Evolutionary conservation across 1,140 invertebrate genomes (phyloP), one percentile per base, ranked within the genome.

Genomic region (Procambarus virginalis): DNA sequence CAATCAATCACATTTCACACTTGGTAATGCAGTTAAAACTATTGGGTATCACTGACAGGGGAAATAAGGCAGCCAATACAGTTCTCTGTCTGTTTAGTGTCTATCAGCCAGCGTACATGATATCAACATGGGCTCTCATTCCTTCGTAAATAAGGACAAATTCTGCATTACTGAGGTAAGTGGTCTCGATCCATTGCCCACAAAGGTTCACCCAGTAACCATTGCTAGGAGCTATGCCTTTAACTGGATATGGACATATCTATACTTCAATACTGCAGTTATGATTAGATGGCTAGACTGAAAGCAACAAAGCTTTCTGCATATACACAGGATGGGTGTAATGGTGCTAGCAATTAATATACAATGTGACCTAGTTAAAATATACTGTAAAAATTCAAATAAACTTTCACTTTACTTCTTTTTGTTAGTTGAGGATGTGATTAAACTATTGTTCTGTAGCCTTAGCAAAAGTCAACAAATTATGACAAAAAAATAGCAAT

Each of bases 11-110:
- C 76, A 45, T 79, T 60, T 86, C 84, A 79, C 84, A 79, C 84
- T 73, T 68, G 68, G 60, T 73, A 34, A 73, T 73, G 76, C 76
- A 86, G 45, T 77, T 51, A 89, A 55, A 51, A 89, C 75, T 86
- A 86, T 70, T 60, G 55, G 73, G 87, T 75, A 76, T 83, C 87
- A 89, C 80, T 60, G 80, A 82, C 81, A 79, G 34, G 81, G 87
- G 81, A 83, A 83, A 83, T 89, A 89, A 89, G 87, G 87, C 87
- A 89, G 87, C 87, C 87, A 77, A 84, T 77, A 82, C 80, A 89
- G 84, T 79, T 60, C 79, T 89, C 79, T 76, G 48, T 77, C 80
- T 73, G 68, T 73, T 82, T 77, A 79, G 85, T 86, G 84, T 86
- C 84, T 79, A 79, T 68, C 84, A 78, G 60, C 84, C 84, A 86